Base-by-base conservation (phyloP, 2,113 vertebrate genomes). In the Ascaphus truei region DNA sequence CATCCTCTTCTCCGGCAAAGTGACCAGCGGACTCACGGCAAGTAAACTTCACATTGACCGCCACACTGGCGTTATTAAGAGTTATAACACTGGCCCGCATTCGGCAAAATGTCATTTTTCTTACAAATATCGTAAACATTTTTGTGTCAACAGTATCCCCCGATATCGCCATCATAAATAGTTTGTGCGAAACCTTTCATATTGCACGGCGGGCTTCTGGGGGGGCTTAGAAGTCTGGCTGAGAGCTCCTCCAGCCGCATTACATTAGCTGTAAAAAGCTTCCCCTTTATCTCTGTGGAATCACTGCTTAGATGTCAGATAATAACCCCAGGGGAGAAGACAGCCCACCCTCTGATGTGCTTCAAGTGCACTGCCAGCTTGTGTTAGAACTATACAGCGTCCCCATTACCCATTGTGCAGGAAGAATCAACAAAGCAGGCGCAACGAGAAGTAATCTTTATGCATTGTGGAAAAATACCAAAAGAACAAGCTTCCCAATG, bases 341-440 rank as follows among this genome's bases (percentile, higher is more conserved):
- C 29, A 15, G 41, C 11, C 11, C 55, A 13, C 43, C 66, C 39
- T 69, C 66, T 69, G 66, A 69, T 69, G 66, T 69, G 66, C 50
- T 48, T 69, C 55, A 47, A 69, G 66, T 69, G 65, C 55, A 50
- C 37, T 33, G 66, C 43, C 55, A 15, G 55, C 22, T 43, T 69
- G 66, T 60, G 66, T 37, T 59, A 69, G 55, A 69, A 69, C 66
- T 59, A 69, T 69, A 43, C 43, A 13, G n/a, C n/a, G 30, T 48
- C 26, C 66, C 66, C 66, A 69, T 69, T 69, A 69, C 66, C 66
- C 56, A 41, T 69, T 69, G 66, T 60, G 66, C 66, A 27, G 55
- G 13, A 60, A 31, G 45, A 69, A 69, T 59, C 41, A 69, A 69
- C 66, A 69, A 69, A 69, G 66, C 66, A 69, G 58, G 59, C 66